phyloP scores from a whole-genome alignment of 2,888 invertebrate species.

The Perizoma flavofasciatum region DNA sequence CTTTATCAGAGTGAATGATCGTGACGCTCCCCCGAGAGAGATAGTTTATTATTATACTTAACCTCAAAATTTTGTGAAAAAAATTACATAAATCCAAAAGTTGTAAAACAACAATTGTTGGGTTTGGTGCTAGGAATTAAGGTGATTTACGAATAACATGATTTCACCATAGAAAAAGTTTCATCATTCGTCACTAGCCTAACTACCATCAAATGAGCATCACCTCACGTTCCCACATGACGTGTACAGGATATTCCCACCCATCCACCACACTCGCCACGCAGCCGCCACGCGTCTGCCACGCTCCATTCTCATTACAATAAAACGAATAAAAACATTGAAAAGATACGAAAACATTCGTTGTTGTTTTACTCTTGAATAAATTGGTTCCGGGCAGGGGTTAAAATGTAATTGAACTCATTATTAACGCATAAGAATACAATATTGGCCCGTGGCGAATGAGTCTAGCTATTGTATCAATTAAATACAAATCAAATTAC shows the following conservation, averaged over 20 bases:
- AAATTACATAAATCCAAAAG: no score
- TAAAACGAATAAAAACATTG: slow-evolving; percentile 63
- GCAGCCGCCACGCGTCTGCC: slow-evolving; percentile 57
- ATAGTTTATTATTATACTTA: no score
- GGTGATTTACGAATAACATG: no score
- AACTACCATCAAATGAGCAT: slow-evolving; percentile 35
- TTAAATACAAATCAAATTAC: no score
- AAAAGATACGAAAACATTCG: slow-evolving; percentile 74
- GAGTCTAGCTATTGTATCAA: slow-evolving; percentile 1
- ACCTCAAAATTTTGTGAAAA: no score
- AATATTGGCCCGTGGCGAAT: slow-evolving; percentile 16
- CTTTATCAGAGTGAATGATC: no score
- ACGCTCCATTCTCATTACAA: slow-evolving; percentile 72
- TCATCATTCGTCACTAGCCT: background rate
- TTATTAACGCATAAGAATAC: slow-evolving; percentile 60
- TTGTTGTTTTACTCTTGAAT: slow-evolving; percentile 68
- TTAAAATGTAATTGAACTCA: slow-evolving; percentile 81
- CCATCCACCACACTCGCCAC: slow-evolving; percentile 62
- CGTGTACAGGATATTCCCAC: slow-evolving; percentile 77
- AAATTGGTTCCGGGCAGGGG: slow-evolving; percentile 75
- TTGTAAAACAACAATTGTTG: no score
- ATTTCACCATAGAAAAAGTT: no score
- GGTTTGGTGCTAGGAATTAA: no score
- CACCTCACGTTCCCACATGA: slow-evolving; percentile 68
- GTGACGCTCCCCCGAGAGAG: no score